Base-by-base conservation (phyloP, 2,888 invertebrate genomes). In the Diploptera punctata region DNA sequence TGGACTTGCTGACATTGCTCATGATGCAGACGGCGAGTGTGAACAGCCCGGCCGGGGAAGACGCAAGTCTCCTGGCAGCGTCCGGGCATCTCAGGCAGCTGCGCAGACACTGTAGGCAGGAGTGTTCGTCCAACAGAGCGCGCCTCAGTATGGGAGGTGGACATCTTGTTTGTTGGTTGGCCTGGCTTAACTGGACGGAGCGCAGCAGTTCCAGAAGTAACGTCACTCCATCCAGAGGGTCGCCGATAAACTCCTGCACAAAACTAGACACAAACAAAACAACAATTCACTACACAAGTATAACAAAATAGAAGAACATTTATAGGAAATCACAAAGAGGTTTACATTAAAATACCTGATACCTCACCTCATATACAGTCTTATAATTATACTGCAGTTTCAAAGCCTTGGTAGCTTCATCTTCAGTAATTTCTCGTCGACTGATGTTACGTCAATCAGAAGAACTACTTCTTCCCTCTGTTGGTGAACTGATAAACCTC, bases 201-300 rank as follows among this genome's bases (percentile, higher is more conserved):
- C 95, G 89, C 74, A 97, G 86, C 1, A 97, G 90, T 81, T 95
- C 95, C 78, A 97, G 83, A 10, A 97, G 86, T 60, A 95, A 84
- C 4, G 91, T 90, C 1, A 97, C 91, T 9, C 97, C 97, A 83
- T 96, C 95, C 79, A 94, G 89, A 19, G 95, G 94, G 71, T 94
- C 91, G 68, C 93, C 90, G 0, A 95, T 90, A 82, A 97, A 97
- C 83, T 97, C 97, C 83, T 95, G 95, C 9, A 97, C 92, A 82
- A 97, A 98, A 83, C 97, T 97, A 86, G 5, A n/a, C n/a, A n/a
- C n/a, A n/a, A n/a, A n/a, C n/a, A n/a, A n/a, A n/a, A n/a, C n/a
- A n/a, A n/a, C n/a, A n/a, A n/a, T n/a, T n/a, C n/a, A n/a, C n/a
- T n/a, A n/a, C n/a, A n/a, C n/a, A n/a, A n/a, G n/a, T n/a, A n/a